Conservation (phyloP, 2,113 vertebrate genomes). For the Hemicordylus capensis region DNA sequence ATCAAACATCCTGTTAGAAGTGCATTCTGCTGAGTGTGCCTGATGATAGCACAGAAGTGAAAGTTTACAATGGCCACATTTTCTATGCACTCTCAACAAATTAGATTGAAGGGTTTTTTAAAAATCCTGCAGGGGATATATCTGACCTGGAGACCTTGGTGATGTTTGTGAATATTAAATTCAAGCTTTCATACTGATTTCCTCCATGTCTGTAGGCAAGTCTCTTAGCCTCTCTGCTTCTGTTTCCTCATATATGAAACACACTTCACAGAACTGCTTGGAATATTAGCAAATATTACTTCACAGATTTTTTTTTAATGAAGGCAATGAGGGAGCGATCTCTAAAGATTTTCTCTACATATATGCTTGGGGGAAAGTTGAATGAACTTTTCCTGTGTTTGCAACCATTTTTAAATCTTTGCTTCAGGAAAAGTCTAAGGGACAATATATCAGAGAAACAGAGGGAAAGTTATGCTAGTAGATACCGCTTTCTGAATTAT, state of each 20-base stretch:
- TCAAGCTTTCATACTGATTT: background rate
- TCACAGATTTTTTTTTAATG: background rate
- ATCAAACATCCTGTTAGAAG: conserved; percentile 2
- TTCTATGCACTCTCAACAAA: background rate
- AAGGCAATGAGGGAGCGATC: background rate
- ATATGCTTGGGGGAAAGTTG: background rate
- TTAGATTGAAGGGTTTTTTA: rapidly evolving
- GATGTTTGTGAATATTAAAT: background rate
- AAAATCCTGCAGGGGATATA: background rate
- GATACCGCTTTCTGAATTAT: background rate
- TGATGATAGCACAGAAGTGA: conserved; percentile 1
- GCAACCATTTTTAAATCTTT: background rate
- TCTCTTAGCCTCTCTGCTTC: background rate
- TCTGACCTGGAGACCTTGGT: background rate
- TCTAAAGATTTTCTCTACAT: background rate
- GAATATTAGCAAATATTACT: background rate
- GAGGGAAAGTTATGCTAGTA: background rate
- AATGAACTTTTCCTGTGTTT: background rate
- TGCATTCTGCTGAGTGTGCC: background rate
- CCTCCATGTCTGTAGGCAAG: background rate
- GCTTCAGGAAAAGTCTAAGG: background rate
- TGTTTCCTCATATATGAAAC: background rate
- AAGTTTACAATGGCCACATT: background rate
- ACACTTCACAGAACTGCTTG: background rate
- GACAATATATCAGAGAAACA: background rate